phyloP scores from a whole-genome alignment of 2,888 invertebrate species.

The Melanotus villosus region DNA sequence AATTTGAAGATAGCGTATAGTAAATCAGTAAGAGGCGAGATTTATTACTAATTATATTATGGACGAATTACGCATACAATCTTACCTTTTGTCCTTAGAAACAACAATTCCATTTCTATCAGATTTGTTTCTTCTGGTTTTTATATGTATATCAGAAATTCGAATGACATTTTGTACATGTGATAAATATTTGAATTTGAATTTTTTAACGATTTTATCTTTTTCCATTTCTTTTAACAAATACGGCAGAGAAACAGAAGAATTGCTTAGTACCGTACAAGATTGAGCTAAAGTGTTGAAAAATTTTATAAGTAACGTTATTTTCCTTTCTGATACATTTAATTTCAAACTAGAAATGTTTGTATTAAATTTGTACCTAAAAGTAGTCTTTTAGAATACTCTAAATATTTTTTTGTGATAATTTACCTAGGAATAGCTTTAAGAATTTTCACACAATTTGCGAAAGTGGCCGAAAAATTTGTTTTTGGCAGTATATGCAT shows the following conservation, averaged over 20 bases:
- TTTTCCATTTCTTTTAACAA: conserved; percentile 60
- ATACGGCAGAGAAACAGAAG: neutral
- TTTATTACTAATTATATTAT: too few species aligned
- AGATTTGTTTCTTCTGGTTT: conserved; percentile 45
- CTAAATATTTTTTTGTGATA: neutral
- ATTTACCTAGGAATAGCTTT: conserved; percentile 64
- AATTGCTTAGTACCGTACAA: neutral
- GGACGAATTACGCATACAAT: too few species aligned
- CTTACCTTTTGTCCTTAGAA: conserved; percentile 43
- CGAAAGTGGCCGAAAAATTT: conserved; percentile 61
- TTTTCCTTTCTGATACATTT: conserved; percentile 82
- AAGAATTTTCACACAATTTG: conserved; percentile 59
- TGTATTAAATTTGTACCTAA: conserved; percentile 82
- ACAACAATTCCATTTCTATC: conserved; percentile 41
- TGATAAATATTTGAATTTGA: conserved; percentile 42
- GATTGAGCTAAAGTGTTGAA: conserved; percentile 54
- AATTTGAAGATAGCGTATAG: too few species aligned
- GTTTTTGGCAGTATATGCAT: conserved; percentile 82
- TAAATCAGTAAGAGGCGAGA: too few species aligned
- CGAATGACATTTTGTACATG: conserved; percentile 51
- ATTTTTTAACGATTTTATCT: conserved; percentile 45
- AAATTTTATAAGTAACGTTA: conserved; percentile 78
- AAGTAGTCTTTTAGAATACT: neutral
- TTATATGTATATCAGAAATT: conserved; percentile 44
- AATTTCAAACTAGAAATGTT: conserved; percentile 80